Base-by-base conservation (phyloP, 2,113 vertebrate species). In the Hystrix cristata region DNA sequence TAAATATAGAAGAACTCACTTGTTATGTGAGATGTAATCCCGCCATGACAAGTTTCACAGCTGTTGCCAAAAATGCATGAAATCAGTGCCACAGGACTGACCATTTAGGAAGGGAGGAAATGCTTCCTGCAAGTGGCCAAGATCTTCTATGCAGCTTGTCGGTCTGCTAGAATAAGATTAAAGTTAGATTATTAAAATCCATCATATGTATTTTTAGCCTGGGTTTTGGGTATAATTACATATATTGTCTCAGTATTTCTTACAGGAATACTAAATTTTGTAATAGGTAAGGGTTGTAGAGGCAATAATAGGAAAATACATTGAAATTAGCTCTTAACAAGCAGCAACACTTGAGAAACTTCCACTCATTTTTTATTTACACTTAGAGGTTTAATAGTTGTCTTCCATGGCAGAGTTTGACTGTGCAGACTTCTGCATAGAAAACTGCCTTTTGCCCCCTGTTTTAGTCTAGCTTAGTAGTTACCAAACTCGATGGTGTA, bases 391-490 rank as follows among this genome's bases (percentile, higher is more conserved):
- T 80, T 74, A 86, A 48, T 80, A 64, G 67, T 95, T 94, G 23
- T 78, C 84, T 65, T 82, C 38, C 38, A 67, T 62, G 72, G n/a
- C 19, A 74, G 69, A 79, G 31, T 93, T 85, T 79, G 65, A 74
- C 62, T 79, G 27, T 43, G 90, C 34, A 64, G 74, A 87, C 23
- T 91, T 87, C 27, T 34, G 48, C 67, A 43, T 69, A 34, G 71
- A n/a, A 48, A 29, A 51, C 90, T 80, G 55, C 59, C n/a, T 82
- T 93, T 95, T 81, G 38, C 96, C 94, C 48, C 53, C 48, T 94
- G 19, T 79, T 91, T 91, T 55, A 64, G 64, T 62, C 48, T 79
- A 38, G 57, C 67, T 19, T 92, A 38, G 27, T 90, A 88, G 46
- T 87, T 87, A 29, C 60, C n/a, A 64, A 51, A 76, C 29, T 93